phyloP scores from a whole-genome alignment of 1,140 invertebrate species.

The Cryptotermes secundus region DNA sequence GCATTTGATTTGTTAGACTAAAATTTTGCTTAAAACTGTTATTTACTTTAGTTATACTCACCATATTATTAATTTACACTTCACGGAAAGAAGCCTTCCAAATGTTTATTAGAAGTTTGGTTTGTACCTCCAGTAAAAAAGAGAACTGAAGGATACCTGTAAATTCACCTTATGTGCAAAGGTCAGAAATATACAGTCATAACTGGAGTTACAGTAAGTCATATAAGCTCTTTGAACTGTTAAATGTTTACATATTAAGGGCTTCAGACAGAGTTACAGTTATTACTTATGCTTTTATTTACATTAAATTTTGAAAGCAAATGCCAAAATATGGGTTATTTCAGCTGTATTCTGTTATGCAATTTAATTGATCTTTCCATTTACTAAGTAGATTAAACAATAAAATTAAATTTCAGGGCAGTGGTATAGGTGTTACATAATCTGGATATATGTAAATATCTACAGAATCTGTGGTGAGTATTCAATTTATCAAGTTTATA shows the following conservation, averaged over 20 bases:
- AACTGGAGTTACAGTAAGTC: too few relatives aligned
- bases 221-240: background rate
- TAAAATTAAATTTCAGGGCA: background rate
- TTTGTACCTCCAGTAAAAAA: too few relatives aligned
- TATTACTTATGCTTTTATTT: background rate
- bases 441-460: background rate
- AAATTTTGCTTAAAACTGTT: too few relatives aligned
- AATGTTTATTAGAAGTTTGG: too few relatives aligned
- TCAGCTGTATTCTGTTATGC: background rate
- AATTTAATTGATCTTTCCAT: background rate
- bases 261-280: background rate
- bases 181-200: too few relatives aligned
- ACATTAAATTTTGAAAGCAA: background rate
- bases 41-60: too few relatives aligned
- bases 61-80: too few relatives aligned
- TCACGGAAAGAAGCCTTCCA: too few relatives aligned
- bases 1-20: too few relatives aligned
- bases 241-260: background rate
- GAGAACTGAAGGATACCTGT: too few relatives aligned
- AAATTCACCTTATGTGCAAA: too few relatives aligned
- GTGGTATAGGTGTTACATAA: conserved; percentile 1
- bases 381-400: background rate
- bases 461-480: background rate
- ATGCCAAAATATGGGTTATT: background rate
- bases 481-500: background rate